phyloP scores from a whole-genome alignment of 2,797 vertebrate genomes.

The Amniataba percoides region DNA sequence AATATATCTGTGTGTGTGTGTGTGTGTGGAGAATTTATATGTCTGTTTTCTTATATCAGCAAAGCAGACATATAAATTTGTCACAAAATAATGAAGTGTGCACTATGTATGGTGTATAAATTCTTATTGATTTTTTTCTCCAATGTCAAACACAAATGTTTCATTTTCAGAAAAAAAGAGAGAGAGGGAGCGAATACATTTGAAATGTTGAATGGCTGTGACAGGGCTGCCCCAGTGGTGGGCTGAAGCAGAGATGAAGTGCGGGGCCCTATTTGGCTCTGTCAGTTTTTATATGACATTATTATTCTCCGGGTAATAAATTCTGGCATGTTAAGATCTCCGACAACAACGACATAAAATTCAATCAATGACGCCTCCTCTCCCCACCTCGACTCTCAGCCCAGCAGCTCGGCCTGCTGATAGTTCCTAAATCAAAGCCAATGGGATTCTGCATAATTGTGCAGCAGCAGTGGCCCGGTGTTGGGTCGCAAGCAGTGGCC shows the following conservation, averaged over 20 bases:
- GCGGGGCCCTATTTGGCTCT: conserved; percentile 71
- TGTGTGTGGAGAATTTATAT: conserved; percentile 15
- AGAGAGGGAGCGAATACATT: conserved; percentile 64
- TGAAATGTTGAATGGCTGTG: conserved; percentile 62
- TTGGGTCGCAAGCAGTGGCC: conserved; percentile 58
- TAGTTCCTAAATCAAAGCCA: conserved; percentile 85
- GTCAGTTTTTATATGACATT: conserved; percentile 89
- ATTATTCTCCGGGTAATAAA: conserved; percentile 89
- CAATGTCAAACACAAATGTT: conserved; percentile 82
- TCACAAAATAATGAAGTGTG: conserved; percentile 73
- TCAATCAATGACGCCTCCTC: conserved; percentile 86
- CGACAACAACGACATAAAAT: conserved; percentile 88
- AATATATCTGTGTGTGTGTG: too few relatives aligned
- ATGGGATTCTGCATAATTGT: conserved; percentile 86
- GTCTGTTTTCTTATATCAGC: conserved; percentile 34
- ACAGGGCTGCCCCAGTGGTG: conserved; percentile 48
- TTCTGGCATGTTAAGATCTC: conserved; percentile 89
- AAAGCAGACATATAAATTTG: conserved; percentile 65
- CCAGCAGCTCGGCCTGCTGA: conserved; percentile 61
- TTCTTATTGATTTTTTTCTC: conserved; percentile 80
- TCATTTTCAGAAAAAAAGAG: conserved; percentile 74
- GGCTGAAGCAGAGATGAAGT: conserved; percentile 64
- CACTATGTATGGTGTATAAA: conserved; percentile 71
- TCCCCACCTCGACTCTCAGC: conserved; percentile 58
- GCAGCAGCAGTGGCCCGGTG: conserved; percentile 55